Evolutionary conservation across 2,113 vertebrate genomes (phyloP).

Genomic region (Melanostigma gelatinosum): DNA sequence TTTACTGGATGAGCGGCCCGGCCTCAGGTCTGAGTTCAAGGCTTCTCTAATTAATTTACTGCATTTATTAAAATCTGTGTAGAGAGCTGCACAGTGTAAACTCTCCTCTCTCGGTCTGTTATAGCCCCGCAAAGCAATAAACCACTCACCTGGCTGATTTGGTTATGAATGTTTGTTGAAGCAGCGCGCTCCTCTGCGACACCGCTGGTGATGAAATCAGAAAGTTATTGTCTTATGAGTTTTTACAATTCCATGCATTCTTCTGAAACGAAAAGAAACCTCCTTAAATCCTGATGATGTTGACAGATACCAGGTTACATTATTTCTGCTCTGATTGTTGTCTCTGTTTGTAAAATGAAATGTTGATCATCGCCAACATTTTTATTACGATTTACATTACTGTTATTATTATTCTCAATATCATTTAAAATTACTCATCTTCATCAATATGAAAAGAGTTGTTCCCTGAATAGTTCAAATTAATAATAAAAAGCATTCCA

Average conservation of each 20-base stretch:
- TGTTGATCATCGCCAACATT: neutral
- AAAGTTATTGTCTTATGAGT: neutral
- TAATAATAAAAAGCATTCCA: neutral
- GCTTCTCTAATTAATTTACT: neutral
- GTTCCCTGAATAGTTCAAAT: neutral
- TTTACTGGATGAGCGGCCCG: constrained; percentile 7
- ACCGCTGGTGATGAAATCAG: neutral
- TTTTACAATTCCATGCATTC: neutral
- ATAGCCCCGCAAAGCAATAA: neutral
- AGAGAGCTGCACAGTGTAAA: neutral
- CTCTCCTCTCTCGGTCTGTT: neutral
- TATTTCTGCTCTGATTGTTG: neutral
- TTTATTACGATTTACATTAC: neutral
- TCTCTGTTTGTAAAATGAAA: neutral
- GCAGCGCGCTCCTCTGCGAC: neutral
- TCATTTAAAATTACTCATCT: neutral
- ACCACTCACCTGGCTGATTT: neutral
- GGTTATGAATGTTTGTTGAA: neutral
- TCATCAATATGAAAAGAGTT: neutral
- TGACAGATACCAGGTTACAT: neutral
- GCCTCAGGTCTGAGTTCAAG: neutral
- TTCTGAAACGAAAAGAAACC: neutral
- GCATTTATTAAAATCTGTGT: neutral
- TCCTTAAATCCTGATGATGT: neutral
- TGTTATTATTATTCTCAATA: neutral